Conservation (phyloP, 2,113 vertebrate species). For the Gila orcuttii region DNA sequence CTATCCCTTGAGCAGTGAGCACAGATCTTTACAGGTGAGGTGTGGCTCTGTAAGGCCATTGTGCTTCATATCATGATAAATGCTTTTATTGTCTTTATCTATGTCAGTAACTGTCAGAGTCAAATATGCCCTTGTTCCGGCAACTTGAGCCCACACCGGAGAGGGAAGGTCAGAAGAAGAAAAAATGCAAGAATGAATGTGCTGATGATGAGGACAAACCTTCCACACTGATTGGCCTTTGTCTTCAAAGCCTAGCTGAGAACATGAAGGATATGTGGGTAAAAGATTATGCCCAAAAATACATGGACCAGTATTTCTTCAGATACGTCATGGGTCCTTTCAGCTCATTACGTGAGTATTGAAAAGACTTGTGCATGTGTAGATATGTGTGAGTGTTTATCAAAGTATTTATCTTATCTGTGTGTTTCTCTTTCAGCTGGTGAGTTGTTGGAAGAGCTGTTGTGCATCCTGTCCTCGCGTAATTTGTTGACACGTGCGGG, state of each 20-base stretch:
- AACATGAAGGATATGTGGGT: conserved; percentile 84
- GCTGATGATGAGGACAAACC: conserved; percentile 35
- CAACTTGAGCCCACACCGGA: conserved; percentile 16
- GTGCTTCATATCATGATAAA: not conserved
- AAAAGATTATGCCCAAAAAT: conserved; percentile 80
- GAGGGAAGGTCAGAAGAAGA: conserved; percentile 6
- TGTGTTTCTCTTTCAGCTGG: conserved; percentile 59
- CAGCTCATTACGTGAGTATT: conserved; percentile 78
- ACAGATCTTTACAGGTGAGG: not conserved
- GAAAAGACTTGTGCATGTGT: not conserved
- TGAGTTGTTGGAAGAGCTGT: conserved; percentile 79
- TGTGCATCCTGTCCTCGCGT: conserved; percentile 68
- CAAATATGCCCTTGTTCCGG: conserved; percentile 55
- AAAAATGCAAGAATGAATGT: not conserved
- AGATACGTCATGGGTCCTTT: conserved; percentile 85
- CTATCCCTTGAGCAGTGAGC: not conserved
- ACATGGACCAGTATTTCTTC: conserved; percentile 82
- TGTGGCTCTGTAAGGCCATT: not conserved
- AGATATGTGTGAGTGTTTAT: not conserved
- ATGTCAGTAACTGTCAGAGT: not conserved
- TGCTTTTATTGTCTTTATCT: not conserved
- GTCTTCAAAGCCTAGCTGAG: conserved; percentile 76
- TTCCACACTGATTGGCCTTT: conserved; percentile 68
- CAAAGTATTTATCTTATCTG: not conserved
- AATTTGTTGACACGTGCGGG: conserved; percentile 75